phyloP scores from a whole-genome alignment of 2,888 invertebrate species.

The Ectemnius cavifrons region DNA sequence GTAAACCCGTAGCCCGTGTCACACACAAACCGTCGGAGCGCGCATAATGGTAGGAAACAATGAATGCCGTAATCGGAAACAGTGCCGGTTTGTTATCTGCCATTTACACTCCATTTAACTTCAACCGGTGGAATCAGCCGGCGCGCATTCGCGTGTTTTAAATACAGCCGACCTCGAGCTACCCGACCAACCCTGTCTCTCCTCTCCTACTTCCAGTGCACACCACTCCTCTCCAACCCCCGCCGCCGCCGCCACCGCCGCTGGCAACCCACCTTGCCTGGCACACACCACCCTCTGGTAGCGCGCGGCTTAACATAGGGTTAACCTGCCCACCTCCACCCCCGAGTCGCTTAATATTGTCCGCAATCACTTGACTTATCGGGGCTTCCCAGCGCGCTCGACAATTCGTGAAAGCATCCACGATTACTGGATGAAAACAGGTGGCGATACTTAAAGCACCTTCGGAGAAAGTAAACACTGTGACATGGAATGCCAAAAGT shows the following conservation, averaged over 20 bases:
- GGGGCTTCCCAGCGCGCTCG: conserved; percentile 23
- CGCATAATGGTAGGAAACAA: conserved; percentile 78
- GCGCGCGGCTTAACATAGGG: conserved; percentile 68
- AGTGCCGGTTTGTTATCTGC: conserved; percentile 78
- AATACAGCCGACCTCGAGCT: conserved; percentile 71
- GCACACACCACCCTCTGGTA: conserved; percentile 25
- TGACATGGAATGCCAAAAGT: no score
- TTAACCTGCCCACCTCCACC: conserved; percentile 63
- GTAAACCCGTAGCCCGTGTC: conserved; percentile 75
- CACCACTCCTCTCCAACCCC: no score
- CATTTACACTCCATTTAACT: conserved; percentile 79
- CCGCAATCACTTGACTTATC: conserved; percentile 69
- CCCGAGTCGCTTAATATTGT: conserved; percentile 68
- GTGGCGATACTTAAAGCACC: no score
- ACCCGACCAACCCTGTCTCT: conserved; percentile 15
- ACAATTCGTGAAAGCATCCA: conserved; percentile 14
- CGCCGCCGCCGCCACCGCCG: no score
- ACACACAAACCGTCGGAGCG: conserved; percentile 76
- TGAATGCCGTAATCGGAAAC: conserved; percentile 78
- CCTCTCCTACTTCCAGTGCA: conserved; percentile 10
- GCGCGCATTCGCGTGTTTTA: conserved; percentile 73
- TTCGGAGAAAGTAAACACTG: background rate
- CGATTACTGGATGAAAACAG: background rate
- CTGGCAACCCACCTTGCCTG: no score
- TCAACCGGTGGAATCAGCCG: conserved; percentile 76